phyloP scores from a whole-genome alignment of 2,888 invertebrate genomes.

The Pristionchus maxplancki region DNA sequence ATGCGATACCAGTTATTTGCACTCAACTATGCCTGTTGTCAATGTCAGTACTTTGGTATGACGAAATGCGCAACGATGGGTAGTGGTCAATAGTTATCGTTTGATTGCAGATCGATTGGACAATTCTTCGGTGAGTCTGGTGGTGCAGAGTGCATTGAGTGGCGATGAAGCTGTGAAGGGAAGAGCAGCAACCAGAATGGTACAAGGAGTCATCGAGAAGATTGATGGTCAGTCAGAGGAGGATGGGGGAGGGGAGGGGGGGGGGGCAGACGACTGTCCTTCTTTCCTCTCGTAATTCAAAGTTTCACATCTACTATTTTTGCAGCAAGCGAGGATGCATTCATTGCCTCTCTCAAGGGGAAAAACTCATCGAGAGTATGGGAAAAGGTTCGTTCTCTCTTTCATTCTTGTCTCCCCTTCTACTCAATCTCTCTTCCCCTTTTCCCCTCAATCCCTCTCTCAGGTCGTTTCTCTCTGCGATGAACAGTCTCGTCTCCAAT shows the following conservation, averaged over 20 bases:
- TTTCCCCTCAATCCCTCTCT: background rate
- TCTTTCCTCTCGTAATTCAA: background rate
- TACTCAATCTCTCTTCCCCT: background rate
- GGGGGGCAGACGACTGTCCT: background rate
- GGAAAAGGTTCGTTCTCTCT: slow-evolving; percentile 55
- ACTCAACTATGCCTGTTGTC: too few relatives aligned
- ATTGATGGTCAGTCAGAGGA: slow-evolving; percentile 22
- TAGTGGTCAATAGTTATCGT: background rate
- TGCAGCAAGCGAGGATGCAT: background rate
- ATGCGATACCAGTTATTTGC: background rate
- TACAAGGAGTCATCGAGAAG: slow-evolving; percentile 29
- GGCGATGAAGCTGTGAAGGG: slow-evolving; percentile 55
- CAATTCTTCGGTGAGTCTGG: slow-evolving; percentile 54
- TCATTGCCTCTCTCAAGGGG: slow-evolving; percentile 55
- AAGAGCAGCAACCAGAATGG: slow-evolving; percentile 52
- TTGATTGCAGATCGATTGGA: slow-evolving; percentile 50
- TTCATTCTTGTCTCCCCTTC: background rate
- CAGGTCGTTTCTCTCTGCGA: slow-evolving; percentile 11
- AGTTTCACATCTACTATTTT: background rate
- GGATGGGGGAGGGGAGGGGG: background rate
- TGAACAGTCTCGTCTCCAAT: slow-evolving; percentile 32
- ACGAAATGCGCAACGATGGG: too few relatives aligned
- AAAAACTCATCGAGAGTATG: slow-evolving; percentile 62
- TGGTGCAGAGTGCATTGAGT: slow-evolving; percentile 59
- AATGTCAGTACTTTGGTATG: too few relatives aligned